phyloP scores from a whole-genome alignment of 2,797 vertebrate genomes.

The Tangara arthus region DNA sequence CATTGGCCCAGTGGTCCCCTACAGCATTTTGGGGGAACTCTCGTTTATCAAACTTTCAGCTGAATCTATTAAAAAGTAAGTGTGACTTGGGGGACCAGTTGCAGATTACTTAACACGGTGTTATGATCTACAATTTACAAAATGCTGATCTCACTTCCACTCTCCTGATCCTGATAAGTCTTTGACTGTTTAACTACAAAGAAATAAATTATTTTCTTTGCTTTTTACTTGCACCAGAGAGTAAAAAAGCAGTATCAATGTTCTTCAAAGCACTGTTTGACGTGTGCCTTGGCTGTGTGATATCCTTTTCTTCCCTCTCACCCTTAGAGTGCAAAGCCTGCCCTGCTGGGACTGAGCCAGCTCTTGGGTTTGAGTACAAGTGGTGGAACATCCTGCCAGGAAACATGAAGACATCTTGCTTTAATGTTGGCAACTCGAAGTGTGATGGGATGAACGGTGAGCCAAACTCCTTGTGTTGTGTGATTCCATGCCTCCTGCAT shows the following conservation, averaged over 20 bases:
- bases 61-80: neutral
- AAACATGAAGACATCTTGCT: conserved; percentile 97
- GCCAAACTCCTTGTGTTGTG: neutral
- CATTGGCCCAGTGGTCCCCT: neutral
- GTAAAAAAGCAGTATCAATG: neutral
- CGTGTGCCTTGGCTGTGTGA: neutral
- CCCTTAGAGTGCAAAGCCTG: conserved; percentile 84
- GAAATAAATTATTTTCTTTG: neutral
- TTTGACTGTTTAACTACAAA: neutral
- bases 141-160: neutral
- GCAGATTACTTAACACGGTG: fast-evolving
- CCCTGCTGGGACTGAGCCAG: conserved; percentile 93
- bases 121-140: neutral
- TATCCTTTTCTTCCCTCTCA: neutral
- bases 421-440: conserved; percentile 95
- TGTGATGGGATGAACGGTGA: conserved; percentile 95
- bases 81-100: neutral
- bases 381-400: conserved; percentile 95
- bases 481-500: neutral
- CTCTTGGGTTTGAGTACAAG: conserved; percentile 91
- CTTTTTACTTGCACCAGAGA: neutral
- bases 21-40: neutral
- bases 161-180: neutral
- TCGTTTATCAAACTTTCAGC: neutral
- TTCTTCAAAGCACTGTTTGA: neutral